Percentiles rank a stretch among this genome's conserved stretches.
Evolutionary conservation across 2,113 vertebrate genomes (phyloP).

Genomic region (Willisornis vidua): DNA sequence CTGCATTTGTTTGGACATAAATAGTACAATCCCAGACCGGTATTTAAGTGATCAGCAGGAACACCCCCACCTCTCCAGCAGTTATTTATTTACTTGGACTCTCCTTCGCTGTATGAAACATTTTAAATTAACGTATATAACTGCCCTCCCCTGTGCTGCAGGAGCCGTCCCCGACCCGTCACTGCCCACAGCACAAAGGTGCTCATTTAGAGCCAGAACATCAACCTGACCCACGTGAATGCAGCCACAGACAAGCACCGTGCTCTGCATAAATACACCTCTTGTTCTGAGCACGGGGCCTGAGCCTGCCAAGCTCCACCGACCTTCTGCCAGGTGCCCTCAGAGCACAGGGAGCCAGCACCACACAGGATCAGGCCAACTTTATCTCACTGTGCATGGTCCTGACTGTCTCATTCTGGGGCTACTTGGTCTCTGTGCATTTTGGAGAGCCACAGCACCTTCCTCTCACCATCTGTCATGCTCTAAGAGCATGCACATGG

Average conservation of each 20-base stretch:
- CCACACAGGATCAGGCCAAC: neutral
- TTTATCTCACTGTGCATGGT: rapidly evolving
- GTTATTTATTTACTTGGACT: constrained; percentile 34
- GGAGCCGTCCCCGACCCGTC: neutral
- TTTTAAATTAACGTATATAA: neutral
- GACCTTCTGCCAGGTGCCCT: constrained; percentile 16
- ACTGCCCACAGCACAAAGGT: constrained; percentile 49
- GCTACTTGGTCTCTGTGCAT: neutral
- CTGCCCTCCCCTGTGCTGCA: constrained; percentile 32
- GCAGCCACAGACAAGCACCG: constrained; percentile 5
- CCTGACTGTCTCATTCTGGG: neutral
- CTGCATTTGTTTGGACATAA: constrained; percentile 12
- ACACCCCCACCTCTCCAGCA: neutral
- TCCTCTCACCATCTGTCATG: rapidly evolving
- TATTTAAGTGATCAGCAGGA: constrained; percentile 37
- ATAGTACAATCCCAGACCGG: neutral
- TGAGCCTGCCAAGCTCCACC: neutral
- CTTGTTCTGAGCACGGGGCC: neutral
- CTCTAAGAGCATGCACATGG: rapidly evolving
- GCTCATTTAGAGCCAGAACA: constrained; percentile 56
- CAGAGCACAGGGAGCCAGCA: neutral
- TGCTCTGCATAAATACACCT: constrained; percentile 11
- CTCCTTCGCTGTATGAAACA: neutral
- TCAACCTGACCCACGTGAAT: constrained; percentile 38
- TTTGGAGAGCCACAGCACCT: neutral